These are phyloP conservation scores for Oscheius onirici DNA, from an alignment of 2,888 invertebrate genomes.

Conservation along the genomic window DNA sequence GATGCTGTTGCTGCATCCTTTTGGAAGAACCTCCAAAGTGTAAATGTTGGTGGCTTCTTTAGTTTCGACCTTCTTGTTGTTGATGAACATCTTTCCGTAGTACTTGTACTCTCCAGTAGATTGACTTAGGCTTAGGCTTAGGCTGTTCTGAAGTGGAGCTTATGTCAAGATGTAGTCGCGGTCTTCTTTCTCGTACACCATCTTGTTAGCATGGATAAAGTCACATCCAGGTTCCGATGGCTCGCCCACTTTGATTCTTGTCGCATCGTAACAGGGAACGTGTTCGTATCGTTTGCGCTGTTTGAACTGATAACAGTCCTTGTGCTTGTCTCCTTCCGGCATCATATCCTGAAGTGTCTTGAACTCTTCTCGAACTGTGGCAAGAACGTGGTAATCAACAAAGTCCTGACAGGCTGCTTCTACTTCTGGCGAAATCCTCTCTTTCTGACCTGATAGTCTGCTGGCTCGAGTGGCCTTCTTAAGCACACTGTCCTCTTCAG, in stretches of 20 bases:
- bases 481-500: too few species aligned
- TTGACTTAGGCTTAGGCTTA: too few species aligned
- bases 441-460: too few species aligned
- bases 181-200: background rate
- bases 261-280: conserved; percentile 12
- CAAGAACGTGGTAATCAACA: too few species aligned
- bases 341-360: background rate
- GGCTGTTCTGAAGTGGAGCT: background rate
- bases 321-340: conserved; percentile 3
- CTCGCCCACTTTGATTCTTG: background rate
- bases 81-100: conserved; percentile 40
- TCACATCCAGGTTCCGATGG: too few species aligned
- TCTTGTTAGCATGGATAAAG: conserved; percentile 13
- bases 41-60: too few species aligned
- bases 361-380: too few species aligned
- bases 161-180: conserved; percentile 9
- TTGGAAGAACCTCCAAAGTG: too few species aligned
- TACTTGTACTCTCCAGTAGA: conserved; percentile 22
- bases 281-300: background rate
- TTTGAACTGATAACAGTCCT: conserved; percentile 1
- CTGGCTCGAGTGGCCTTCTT: too few species aligned
- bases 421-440: too few species aligned
- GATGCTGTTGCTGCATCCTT: too few species aligned
- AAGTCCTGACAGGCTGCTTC: too few species aligned
- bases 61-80: conserved; percentile 32